Evolutionary conservation across 2,888 invertebrate species (phyloP).

Genomic region (Parnassius orleans): DNA sequence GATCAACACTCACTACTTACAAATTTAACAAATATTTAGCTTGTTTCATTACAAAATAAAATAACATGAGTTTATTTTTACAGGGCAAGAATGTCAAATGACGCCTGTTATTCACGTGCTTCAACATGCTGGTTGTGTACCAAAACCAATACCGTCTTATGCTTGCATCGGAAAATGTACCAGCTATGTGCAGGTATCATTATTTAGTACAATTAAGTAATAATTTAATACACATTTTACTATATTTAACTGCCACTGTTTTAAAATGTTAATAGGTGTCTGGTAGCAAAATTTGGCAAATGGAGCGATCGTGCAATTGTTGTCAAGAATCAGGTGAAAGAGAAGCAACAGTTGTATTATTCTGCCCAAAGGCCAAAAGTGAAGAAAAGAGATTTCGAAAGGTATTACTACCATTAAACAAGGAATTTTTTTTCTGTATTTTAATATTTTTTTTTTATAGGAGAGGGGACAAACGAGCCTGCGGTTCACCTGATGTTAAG

Average conservation of each 20-base stretch:
- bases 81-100: slow-evolving; percentile 91
- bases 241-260: too few relatives aligned
- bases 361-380: slow-evolving; percentile 93
- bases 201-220: not conserved
- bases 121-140: slow-evolving; percentile 94
- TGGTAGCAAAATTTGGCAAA: slow-evolving; percentile 97
- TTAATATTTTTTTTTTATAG: too few relatives aligned
- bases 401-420: slow-evolving; percentile 67
- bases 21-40: too few relatives aligned
- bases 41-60: too few relatives aligned
- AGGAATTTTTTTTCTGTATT: not conserved
- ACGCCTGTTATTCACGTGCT: slow-evolving; percentile 95
- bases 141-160: slow-evolving; percentile 95
- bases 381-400: slow-evolving; percentile 93
- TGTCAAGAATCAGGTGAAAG: slow-evolving; percentile 96
- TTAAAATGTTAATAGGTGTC: slow-evolving; percentile 84
- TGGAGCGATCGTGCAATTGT: slow-evolving; percentile 97
- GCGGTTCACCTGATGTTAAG: too few relatives aligned
- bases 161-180: slow-evolving; percentile 95
- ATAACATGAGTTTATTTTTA: slow-evolving; percentile 25
- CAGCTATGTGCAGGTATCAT: slow-evolving; percentile 92
- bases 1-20: too few relatives aligned
- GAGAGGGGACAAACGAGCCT: too few relatives aligned
- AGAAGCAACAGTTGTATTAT: slow-evolving; percentile 92
- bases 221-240: not conserved